Evolutionary conservation across 2,797 vertebrate genomes (phyloP).

Genomic region (Dendrocincla tyrannina): DNA sequence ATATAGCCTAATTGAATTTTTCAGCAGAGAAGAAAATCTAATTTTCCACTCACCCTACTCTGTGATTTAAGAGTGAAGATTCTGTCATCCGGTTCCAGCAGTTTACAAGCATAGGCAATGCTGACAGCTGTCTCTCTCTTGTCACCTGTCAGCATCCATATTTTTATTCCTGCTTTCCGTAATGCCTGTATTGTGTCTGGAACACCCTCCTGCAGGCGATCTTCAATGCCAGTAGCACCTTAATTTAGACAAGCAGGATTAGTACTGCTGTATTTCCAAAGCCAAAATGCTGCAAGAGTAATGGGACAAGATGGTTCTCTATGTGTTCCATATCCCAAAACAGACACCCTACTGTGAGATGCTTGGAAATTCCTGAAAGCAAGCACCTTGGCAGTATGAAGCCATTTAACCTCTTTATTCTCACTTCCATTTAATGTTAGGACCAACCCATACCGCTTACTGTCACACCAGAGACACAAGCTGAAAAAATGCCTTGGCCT

Average conservation of each 20-base stretch:
- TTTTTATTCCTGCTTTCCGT: conserved; percentile 87
- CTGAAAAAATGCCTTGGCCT: not conserved
- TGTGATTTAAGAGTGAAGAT: conserved; percentile 83
- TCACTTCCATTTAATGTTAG: not conserved
- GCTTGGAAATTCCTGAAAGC: not conserved
- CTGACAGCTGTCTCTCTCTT: conserved; percentile 96
- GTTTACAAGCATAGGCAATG: conserved; percentile 88
- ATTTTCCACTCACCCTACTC: conserved; percentile 78
- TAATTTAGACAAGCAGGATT: not conserved
- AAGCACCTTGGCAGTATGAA: not conserved
- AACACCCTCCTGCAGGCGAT: conserved; percentile 93
- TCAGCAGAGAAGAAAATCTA: not conserved
- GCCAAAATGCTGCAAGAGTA: not conserved
- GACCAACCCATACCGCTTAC: not conserved
- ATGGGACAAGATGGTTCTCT: not conserved
- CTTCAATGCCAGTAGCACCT: conserved; percentile 94
- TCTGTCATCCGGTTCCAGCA: conserved; percentile 81
- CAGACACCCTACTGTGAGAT: not conserved
- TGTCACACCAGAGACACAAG: not conserved
- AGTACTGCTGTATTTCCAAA: not conserved
- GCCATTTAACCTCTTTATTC: not conserved
- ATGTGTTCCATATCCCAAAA: not conserved
- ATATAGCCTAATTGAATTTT: not conserved
- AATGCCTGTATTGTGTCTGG: conserved; percentile 90
- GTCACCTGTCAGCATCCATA: conserved; percentile 97